These are phyloP conservation scores for Emberiza fucata DNA, from an alignment of 2,113 vertebrate species.

Conservation along the genomic window DNA sequence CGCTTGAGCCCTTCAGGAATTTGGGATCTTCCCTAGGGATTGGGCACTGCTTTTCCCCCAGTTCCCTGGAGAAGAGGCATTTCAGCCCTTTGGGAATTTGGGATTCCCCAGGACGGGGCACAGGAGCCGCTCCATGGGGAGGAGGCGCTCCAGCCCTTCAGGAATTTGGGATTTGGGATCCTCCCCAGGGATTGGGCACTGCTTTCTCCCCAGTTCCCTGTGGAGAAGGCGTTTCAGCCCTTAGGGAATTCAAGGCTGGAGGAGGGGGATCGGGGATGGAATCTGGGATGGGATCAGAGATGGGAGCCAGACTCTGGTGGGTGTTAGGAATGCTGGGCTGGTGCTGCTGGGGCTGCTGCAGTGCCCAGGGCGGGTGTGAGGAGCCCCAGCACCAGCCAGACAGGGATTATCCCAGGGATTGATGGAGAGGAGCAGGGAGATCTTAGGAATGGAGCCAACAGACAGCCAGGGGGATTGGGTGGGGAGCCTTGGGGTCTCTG, in stretches of 20 bases:
- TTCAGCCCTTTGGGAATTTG: no score
- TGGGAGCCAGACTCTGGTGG: not conserved
- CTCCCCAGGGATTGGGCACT: not conserved
- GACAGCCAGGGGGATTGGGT: not conserved
- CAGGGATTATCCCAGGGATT: not conserved
- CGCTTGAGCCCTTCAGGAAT: not conserved
- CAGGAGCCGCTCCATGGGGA: no score
- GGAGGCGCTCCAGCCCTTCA: no score
- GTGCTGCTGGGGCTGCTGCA: not conserved
- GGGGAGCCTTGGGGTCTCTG: not conserved
- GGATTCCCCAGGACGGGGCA: not conserved
- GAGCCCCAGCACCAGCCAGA: not conserved
- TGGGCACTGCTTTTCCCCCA: not conserved
- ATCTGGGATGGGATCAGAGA: not conserved
- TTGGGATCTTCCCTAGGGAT: not conserved
- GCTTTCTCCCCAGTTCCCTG: not conserved
- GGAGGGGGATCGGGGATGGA: not conserved
- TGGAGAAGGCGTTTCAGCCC: no score
- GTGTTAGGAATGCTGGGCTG: rapidly evolving
- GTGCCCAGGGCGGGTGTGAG: not conserved
- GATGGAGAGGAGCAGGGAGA: not conserved
- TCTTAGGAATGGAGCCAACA: not conserved
- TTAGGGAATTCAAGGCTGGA: not conserved
- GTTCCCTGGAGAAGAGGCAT: no score
- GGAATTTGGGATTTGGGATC: no score